Conservation (phyloP, 2,888 invertebrate genomes). For the Sycophila texana region DNA sequence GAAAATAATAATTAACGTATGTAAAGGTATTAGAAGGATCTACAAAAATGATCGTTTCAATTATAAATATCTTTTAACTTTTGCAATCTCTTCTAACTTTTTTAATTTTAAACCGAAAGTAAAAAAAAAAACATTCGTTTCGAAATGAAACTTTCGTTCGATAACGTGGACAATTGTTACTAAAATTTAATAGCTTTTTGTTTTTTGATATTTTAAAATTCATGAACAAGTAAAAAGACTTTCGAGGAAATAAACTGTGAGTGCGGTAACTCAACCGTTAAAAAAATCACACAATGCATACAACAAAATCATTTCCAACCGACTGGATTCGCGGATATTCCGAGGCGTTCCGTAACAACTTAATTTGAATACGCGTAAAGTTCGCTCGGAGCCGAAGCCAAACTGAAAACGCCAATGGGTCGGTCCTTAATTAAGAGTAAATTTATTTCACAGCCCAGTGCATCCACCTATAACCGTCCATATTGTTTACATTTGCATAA, state of each 20-base stretch:
- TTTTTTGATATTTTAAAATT: too few relatives aligned
- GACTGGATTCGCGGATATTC: constrained; percentile 1
- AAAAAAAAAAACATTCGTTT: too few relatives aligned
- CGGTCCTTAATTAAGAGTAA: constrained; percentile 17
- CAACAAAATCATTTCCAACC: background rate
- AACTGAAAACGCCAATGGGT: background rate
- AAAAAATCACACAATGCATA: background rate
- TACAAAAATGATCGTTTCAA: too few relatives aligned
- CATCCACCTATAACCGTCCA: constrained; percentile 1
- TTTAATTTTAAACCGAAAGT: too few relatives aligned
- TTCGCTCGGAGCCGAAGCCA: background rate
- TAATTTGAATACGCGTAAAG: background rate
- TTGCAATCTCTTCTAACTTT: too few relatives aligned
- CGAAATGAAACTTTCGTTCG: too few relatives aligned
- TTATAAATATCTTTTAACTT: too few relatives aligned
- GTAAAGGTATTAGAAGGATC: too few relatives aligned
- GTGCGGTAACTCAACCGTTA: too few relatives aligned
- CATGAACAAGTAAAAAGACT: background rate
- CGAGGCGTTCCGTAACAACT: background rate
- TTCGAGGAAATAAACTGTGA: background rate
- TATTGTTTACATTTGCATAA: constrained; percentile 23
- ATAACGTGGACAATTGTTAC: too few relatives aligned
- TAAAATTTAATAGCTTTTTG: too few relatives aligned
- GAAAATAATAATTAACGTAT: too few relatives aligned
- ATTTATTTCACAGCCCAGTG: background rate